Base-by-base conservation (phyloP, 2,797 vertebrate species). In the Microctenopoma stevenorrisi region DNA sequence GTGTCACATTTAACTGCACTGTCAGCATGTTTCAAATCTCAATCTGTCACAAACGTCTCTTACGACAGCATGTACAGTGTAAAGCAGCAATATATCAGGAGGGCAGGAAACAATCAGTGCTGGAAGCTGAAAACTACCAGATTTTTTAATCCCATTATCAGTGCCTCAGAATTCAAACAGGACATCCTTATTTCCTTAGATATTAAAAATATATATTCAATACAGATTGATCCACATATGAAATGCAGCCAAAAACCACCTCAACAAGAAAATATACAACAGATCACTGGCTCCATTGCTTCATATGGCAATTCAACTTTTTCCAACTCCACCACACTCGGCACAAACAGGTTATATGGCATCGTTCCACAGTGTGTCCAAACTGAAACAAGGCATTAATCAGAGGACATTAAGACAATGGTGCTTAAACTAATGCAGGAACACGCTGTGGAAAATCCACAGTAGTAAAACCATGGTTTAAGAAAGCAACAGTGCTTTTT, bases 21-120 rank as follows among this genome's bases (percentile, higher is more conserved):
- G 66, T 67, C 61, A 54, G 42, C 63, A 73, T 38, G 44, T 70
- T 72, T 76, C 42, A 68, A 64, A 59, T 38, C 46, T 55, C 30
- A 66, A 48, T 7, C 25, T 16, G 26, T 56, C 38, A 52, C 30
- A 64, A 62, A 69, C 49, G 4, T 64, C 22, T 66, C 51, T 67
- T 51, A 64, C 74, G 12, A 47, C 68, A 66, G 30, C 11, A 47
- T 5, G 9, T 64, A 25, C 38, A 42, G 15, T 6, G 15, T 30
- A 62, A 48, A 74, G 40, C 47, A 42, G 52, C 42, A 48, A 18
- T 18, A 7, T 44, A 48, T 55, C 26, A 51, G n/a, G 33, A 54
- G 48, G 43, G 66, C 62, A 76, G 58, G 67, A 72, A 63, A 43
- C 22, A 8, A 35, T 40, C 25, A 26, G 26, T 25, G 57, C 42